Conservation (phyloP, 1,140 invertebrate genomes). For the Dendroctonus ponderosae region DNA sequence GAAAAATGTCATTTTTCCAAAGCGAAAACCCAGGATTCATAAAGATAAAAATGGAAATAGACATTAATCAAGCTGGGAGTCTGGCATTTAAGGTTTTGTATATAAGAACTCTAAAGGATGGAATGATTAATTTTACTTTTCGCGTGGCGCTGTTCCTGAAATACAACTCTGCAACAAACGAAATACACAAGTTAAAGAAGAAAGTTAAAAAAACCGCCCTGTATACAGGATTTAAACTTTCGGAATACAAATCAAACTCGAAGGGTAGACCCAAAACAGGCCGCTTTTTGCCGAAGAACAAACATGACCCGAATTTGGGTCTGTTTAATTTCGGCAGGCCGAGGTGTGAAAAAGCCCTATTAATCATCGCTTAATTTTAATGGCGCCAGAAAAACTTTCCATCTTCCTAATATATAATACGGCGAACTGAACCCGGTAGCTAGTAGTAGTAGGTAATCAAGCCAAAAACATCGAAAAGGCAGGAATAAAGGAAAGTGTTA, state of each 20-base stretch:
- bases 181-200: too few relatives aligned
- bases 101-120: constrained; percentile 16
- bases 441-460: too few relatives aligned
- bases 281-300: background rate
- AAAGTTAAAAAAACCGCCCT: too few relatives aligned
- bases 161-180: background rate
- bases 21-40: constrained; percentile 13
- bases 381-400: constrained; percentile 13
- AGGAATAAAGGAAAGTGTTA: too few relatives aligned
- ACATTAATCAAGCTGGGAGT: constrained; percentile 14
- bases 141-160: constrained; percentile 3
- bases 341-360: constrained; percentile 5
- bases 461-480: too few relatives aligned
- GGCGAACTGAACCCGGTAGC: too few relatives aligned
- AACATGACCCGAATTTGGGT: constrained; percentile 11
- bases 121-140: constrained; percentile 17
- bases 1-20: constrained; percentile 17
- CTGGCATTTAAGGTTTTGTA: constrained; percentile 14
- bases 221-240: too few relatives aligned
- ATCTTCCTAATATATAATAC: constrained; percentile 11
- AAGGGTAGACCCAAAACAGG: too few relatives aligned
- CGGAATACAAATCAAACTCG: too few relatives aligned
- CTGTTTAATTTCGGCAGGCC: constrained; percentile 6
- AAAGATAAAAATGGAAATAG: constrained; percentile 25
- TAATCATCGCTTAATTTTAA: constrained; percentile 17